Evolutionary conservation across 2,888 invertebrate genomes (phyloP).

Genomic region (Glaucopsyche alexis): DNA sequence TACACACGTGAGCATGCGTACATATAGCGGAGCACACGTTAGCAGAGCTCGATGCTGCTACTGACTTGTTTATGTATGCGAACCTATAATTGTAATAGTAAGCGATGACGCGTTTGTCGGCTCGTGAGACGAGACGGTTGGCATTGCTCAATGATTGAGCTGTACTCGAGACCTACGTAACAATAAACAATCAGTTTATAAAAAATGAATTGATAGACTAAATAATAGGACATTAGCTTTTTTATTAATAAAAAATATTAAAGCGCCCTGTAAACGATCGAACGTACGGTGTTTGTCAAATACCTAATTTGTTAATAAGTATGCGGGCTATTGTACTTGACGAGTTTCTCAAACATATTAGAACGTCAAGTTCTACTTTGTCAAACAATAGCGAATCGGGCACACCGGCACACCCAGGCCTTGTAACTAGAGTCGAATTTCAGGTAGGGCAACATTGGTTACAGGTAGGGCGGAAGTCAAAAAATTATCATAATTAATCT

Average conservation of each 20-base stretch:
- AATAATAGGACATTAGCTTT: background rate
- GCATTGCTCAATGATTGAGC: constrained; percentile 79
- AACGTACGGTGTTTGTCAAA: no score
- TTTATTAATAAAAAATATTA: background rate
- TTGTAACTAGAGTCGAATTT: no score
- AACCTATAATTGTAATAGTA: constrained; percentile 75
- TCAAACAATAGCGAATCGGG: no score
- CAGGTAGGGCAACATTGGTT: no score
- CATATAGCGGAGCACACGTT: constrained; percentile 59
- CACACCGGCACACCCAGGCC: no score
- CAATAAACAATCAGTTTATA: constrained; percentile 58
- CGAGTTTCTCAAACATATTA: no score
- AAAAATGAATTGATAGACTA: constrained; percentile 41
- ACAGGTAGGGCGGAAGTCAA: no score
- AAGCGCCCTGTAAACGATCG: background rate
- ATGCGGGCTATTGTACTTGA: no score
- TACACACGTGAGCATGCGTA: constrained; percentile 52
- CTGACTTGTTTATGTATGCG: constrained; percentile 68
- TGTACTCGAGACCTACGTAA: constrained; percentile 69
- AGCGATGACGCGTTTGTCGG: constrained; percentile 77
- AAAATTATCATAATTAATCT: no score
- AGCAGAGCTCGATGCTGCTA: constrained; percentile 69
- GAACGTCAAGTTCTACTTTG: no score
- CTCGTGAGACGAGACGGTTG: constrained; percentile 77
- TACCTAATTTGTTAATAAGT: no score